A percentile compares a stretch with the other conserved stretches of the same genome.
Conservation (phyloP, 2,113 vertebrate genomes). For the Diadophis punctatus region DNA sequence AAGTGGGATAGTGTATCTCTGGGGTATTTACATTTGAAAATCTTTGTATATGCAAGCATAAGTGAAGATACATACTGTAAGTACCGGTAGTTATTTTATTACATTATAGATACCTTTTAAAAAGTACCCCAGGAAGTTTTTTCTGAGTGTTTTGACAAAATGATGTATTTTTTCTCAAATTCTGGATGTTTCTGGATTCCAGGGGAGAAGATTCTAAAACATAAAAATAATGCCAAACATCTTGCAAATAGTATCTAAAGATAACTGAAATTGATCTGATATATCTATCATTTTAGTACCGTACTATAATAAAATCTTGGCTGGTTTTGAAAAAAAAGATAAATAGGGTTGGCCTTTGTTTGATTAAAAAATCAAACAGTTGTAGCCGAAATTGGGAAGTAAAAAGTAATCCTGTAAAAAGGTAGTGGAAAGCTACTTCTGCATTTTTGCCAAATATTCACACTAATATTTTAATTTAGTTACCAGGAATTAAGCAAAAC, state of each 20-base stretch:
- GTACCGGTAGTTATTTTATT: background rate
- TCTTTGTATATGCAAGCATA: background rate
- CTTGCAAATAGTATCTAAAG: background rate
- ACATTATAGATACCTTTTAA: conserved; percentile 57
- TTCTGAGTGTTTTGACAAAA: conserved; percentile 42
- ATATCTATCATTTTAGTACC: background rate
- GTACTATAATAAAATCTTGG: background rate
- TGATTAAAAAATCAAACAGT: background rate
- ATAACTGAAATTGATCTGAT: background rate
- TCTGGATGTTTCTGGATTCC: conserved; percentile 51
- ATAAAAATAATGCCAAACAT: conserved; percentile 1
- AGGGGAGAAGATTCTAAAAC: conserved; percentile 52
- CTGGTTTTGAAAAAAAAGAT: background rate
- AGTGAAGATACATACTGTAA: background rate
- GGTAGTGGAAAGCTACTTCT: background rate
- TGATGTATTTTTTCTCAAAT: conserved; percentile 32
- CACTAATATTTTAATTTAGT: background rate
- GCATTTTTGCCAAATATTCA: background rate
- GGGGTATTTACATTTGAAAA: background rate
- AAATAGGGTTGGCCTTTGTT: background rate
- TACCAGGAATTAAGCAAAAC: background rate
- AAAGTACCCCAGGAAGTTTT: conserved; percentile 44
- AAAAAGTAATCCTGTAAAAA: background rate
- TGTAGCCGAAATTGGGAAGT: background rate
- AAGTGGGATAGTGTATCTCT: background rate